Evolutionary conservation across 2,888 invertebrate genomes (phyloP), one percentile per base, ranked within the genome.

Genomic region (Polydrusus tereticollis): DNA sequence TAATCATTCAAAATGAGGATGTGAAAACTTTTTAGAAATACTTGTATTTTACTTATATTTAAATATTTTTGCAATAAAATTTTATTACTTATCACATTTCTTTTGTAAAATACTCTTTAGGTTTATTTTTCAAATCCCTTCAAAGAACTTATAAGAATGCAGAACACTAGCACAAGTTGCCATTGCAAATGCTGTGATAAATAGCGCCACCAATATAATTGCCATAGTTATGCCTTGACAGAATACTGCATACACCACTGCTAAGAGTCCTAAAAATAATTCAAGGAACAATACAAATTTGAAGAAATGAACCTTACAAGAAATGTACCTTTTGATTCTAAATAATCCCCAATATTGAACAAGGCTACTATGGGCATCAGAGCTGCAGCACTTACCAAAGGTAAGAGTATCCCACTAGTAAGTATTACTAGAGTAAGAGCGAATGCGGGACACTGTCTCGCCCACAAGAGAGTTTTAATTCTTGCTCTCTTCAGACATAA

Each of bases 321-420:
- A 33, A 2, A 16, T 21, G 23, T 52, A 62, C 64, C 64, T 52
- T 29, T 64, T 38, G 50, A 36, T 52, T 55, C 21, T 52, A 64
- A 23, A 38, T 62, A 62, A 26, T 69, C 16, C 4, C 29, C 62
- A 33, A 62, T n/a, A 38, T 52, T 16, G 26, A 41, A 6, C n/a
- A 55, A 1, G 7, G 29, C 69, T 6, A 69, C 55, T 43, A 69
- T 12, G 23, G 69, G 69, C 38, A 43, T n/a, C 8, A 69, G 47
- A 18, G 69, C 62, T 10, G 41, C 2, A 16, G 62, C 69, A 52
- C 62, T 69, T 21, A 69, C 33, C n/a, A 69, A 62, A 20, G 69
- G 69, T 29, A 69, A 55, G 21, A 69, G 7, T 23, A 36, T 20
- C 33, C 18, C 38, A 16, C 60, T 18, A n/a, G 41, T 38, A 14